Evolutionary conservation across 2,888 invertebrate genomes (phyloP).

Genomic region (Eupithecia centaureata): DNA sequence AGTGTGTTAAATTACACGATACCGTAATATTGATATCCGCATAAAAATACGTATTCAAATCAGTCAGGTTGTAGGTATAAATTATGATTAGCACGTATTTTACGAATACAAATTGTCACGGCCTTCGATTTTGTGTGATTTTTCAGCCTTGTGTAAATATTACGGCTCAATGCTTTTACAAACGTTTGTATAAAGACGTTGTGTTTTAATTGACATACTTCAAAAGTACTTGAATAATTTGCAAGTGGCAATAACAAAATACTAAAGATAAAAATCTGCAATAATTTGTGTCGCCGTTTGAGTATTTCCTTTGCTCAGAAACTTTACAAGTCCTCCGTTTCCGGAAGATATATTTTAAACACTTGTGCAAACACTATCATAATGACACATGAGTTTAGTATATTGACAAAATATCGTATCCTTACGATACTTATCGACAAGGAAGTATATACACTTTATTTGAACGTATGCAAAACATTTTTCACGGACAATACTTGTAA

Average conservation of each 20-base stretch:
- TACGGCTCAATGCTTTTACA: conserved; percentile 35
- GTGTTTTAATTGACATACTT: background rate
- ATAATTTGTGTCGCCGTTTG: background rate
- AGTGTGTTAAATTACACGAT: conserved; percentile 1
- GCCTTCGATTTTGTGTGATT: conserved; percentile 35
- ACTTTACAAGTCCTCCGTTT: background rate
- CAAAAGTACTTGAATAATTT: background rate
- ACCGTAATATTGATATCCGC: conserved; percentile 12
- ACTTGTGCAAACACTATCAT: background rate
- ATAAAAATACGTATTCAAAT: background rate
- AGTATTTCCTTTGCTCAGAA: background rate
- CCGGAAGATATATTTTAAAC: background rate
- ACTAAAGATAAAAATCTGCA: background rate
- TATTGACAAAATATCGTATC: background rate
- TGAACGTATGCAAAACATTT: conserved; percentile 2
- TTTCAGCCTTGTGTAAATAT: conserved; percentile 35
- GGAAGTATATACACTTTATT: background rate
- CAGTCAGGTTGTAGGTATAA: conserved; percentile 5
- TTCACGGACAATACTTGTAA: conserved; percentile 6
- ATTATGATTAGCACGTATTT: conserved; percentile 26
- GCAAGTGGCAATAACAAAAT: background rate
- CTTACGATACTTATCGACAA: background rate
- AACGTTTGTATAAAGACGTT: conserved; percentile 11
- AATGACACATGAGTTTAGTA: background rate
- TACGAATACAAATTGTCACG: conserved; percentile 27